Base-by-base conservation (phyloP, 2,113 vertebrate genomes). In the Recurvirostra avosetta region DNA sequence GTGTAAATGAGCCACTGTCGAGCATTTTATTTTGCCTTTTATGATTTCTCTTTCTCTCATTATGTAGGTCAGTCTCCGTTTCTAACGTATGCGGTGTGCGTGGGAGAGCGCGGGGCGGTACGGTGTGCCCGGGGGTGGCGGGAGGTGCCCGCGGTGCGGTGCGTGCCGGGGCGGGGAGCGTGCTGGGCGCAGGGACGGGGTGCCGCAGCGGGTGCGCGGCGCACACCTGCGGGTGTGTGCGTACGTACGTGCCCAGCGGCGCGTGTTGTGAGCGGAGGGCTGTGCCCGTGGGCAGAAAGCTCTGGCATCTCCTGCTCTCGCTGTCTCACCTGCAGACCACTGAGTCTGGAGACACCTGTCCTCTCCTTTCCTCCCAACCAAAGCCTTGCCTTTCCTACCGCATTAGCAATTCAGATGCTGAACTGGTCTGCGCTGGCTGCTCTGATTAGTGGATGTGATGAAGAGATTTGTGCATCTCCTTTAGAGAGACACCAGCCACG, bases 1-100 rank as follows among this genome's bases (percentile, higher is more conserved):
- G 96, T 97, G 95, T 90, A 96, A 97, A 96, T 97, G 96, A 96
- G 93, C 86, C 19, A 6, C 92, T 61, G 66, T 41, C 7, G 77
- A 92, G 77, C 81, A 7, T 75, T 94, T 92, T 67, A 66, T 86
- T 93, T 86, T 52, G 41, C 88, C 76, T 86, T 78, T 75, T 82
- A 53, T 45, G 82, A 59, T 82, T 73, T 75, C 79, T 67, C 49
- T 82, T 30, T 45, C 84, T 47, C 47, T 90, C 86, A 13, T 85
- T 83, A 92, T 92, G 93, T 94, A 92, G 95, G 93, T 95, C 91
- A 94, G 49, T 8, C 72, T 74, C 59, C 11, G 0, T 56, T n/a
- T 36, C 45, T 9, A 36, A 29, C 5, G 9, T 25, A 4, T 0
- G 38, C 74, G 5, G 38, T 2, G 50, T 7, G 29, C 2, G 12